Evolutionary conservation across 2,113 vertebrate genomes (phyloP), one percentile per base, ranked within the genome.

Genomic region (Catharus bicknelli): DNA sequence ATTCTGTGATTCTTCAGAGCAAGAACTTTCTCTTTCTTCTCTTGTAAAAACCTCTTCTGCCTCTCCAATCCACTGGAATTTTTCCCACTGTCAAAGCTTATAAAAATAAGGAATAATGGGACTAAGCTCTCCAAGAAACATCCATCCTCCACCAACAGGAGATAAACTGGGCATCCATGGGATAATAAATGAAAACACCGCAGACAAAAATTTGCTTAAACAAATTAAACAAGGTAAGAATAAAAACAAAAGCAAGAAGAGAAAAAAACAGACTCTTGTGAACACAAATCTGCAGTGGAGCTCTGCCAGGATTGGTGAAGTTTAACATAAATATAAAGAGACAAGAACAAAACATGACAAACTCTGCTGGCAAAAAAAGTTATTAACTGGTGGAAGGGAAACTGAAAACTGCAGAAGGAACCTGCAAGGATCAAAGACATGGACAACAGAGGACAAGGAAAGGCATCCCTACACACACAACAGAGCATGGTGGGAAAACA

Each of bases 181-280:
- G 30, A 11, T 14, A 81, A 36, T 0, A 75, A 13, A 50, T 14
- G 34, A 50, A 64, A 78, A 66, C 50, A 11, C 30, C 42, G 34
- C 32, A 43, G 30, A 40, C 21, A 7, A 73, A 50, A 84, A 90
- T 26, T 11, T 38, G 7, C 63, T 58, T 34, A 30, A 59, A 29
- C 50, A 51, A 63, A 70, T 43, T 30, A 19, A 88, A 40, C 43
- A 86, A 79, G 48, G 13, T n/a, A 90, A 48, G 66, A 78, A 47
- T 26, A 75, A 85, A 42, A 67, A 19, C 7, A 43, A 57, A 88
- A 75, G 38, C 20, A 70, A 86, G 45, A 27, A 43, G 1, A 45
- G n/a, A 25, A 72, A 42, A 20, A 45, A 58, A 36, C 6, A 63
- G 50, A 10, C 12, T 54, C 59, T 16, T 1, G 0, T 13, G 25